Base-by-base conservation (phyloP, 2,888 invertebrate species). In the Leptura quadrifasciata region DNA sequence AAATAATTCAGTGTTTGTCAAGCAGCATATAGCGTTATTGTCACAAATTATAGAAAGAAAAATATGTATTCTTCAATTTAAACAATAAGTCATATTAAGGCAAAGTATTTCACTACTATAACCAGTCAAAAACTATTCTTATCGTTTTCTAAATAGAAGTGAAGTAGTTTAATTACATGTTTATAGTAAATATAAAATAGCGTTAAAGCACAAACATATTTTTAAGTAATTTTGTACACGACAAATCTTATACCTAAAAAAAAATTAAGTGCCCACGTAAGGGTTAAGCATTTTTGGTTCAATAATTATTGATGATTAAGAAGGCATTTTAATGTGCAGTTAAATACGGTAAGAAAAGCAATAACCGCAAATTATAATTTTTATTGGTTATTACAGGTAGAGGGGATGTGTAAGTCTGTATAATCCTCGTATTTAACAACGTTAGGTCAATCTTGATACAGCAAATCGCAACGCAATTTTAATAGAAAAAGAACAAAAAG, bases 361-460 rank as follows among this genome's bases (percentile, higher is more conserved):
- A 78, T 76, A 78, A 70, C 69, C 58, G 77, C 76, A 69, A 75
- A 79, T 75, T 76, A 76, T 74, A 70, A 77, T 79, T 77, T 79
- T 79, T 79, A 77, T 76, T 76, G 79, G 77, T 77, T 76, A 77
- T 79, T 79, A 76, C 74, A 57, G 72, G 68, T 18, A 63, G 64
- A 21, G 72, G 72, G 39, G 65, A 64, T 64, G 65, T 77, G 75
- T 77, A 76, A 74, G 73, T 75, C 76, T 77, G 76, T 76, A 78
- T 76, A 82, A 81, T 79, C 80, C 80, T 78, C 80, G 79, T 79
- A 80, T 80, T 80, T 80, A 80, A 80, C 81, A 80, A 80, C 80
- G 80, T 76, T 79, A 82, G 82, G 82, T 83, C 82, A 82, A 83
- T 83, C 83, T 81, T 82, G 83, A 83, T 83, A 83, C 78, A 76